These are phyloP conservation scores for Schizotus pectinicornis DNA, from an alignment of 2,888 invertebrate genomes.

Conservation along the genomic window DNA sequence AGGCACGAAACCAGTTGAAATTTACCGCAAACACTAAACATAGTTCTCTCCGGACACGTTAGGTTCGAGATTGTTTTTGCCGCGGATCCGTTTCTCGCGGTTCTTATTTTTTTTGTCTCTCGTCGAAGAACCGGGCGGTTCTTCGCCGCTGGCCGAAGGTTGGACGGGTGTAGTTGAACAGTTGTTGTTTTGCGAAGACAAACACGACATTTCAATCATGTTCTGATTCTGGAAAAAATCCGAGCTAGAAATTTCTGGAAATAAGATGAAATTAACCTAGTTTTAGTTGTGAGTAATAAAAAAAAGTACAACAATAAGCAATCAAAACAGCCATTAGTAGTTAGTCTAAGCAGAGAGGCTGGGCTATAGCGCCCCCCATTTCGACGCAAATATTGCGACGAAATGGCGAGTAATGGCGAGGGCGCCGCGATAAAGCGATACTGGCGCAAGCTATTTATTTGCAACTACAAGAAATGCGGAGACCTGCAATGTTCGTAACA, in stretches of 20 bases:
- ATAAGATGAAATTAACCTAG: conserved; percentile 59
- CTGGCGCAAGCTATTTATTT: conserved; percentile 18
- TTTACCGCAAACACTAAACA: conserved; percentile 30
- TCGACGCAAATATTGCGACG: too few species aligned
- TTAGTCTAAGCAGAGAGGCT: conserved; percentile 47
- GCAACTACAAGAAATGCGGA: conserved; percentile 19
- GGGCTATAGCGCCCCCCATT: conserved; percentile 7
- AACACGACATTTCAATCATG: conserved; percentile 72
- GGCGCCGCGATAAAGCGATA: conserved; percentile 24
- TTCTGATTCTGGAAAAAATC: conserved; percentile 63
- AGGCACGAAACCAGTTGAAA: too few species aligned
- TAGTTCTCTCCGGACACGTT: conserved; percentile 41
- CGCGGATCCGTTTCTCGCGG: conserved; percentile 34
- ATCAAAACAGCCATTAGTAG: conserved; percentile 46
- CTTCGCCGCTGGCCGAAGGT: conserved; percentile 27
- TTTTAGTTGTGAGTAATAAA: conserved; percentile 56
- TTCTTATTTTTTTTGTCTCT: conserved; percentile 34
- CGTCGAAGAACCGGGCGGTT: conserved; percentile 29
- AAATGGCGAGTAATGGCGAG: too few species aligned
- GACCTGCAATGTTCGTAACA: background rate
- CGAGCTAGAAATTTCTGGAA: conserved; percentile 61
- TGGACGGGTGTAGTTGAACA: conserved; percentile 39
- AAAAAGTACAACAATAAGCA: conserved; percentile 40
- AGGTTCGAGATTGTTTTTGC: conserved; percentile 28
- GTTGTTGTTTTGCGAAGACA: conserved; percentile 71